Evolutionary conservation across 2,113 vertebrate genomes (phyloP), one percentile per base, ranked within the genome.

Genomic region (Rhabdomys dilectus): DNA sequence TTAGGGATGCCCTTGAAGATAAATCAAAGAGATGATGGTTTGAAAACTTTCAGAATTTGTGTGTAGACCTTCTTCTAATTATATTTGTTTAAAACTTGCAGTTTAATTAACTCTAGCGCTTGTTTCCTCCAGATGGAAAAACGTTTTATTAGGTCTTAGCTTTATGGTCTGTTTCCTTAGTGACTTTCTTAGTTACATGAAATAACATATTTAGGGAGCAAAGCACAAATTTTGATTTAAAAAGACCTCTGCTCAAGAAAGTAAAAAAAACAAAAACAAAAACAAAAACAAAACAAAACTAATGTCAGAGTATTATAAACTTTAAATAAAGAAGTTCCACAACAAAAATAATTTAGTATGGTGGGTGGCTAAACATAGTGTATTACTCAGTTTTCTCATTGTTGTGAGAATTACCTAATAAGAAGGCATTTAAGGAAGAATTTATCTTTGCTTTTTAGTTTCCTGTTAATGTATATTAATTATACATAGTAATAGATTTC

Each of bases 61-160:
- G 29, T 64, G 31, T 48, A 42, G 48, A 70, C 89, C 90, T 95
- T 88, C 68, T 90, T 89, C 10, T 88, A 87, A 89, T 94, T 91
- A 45, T n/a, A 48, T 72, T 87, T 58, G 42, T 5, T 80, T 48
- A 26, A 76, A 64, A 88, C 42, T 76, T 88, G 21, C 31, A 85
- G 56, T 45, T 92, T 89, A 73, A 91, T 89, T 92, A 76, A 31
- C 56, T 48, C 56, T 87, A 66, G 22, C 7, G 72, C 7, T 77
- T 84, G 29, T 62, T 94, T 90, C 10, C 72, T 76, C 89, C 36
- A 53, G 73, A 80, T n/a, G n/a, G 70, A 92, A 85, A 85, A 56
- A 31, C 2, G 85, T 64, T 68, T 93, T 66, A 39, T 68, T 76
- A 89, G 62, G 0, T 68, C 48, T 85, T 39, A 39, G 48, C 66